Evolutionary conservation across 2,797 vertebrate genomes (phyloP), one percentile per base, ranked within the genome.

Genomic region (Hoplostethus atlanticus): DNA sequence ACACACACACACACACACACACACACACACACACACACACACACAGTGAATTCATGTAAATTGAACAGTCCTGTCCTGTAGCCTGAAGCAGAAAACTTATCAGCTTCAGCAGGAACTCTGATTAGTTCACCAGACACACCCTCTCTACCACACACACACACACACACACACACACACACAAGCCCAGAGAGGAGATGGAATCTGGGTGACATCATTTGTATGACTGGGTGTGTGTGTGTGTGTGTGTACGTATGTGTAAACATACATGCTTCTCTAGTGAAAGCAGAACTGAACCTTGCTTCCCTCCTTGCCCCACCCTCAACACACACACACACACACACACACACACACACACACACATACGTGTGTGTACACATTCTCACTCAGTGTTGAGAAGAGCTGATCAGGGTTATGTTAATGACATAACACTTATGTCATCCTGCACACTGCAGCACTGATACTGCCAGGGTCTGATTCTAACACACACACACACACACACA

Each of bases 201-300:
- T 75, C 55, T 63, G 44, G 53, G 55, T 83, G 78, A 84, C 75
- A 71, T 76, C 73, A 80, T 74, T 34, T 83, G 73, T 67, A 4
- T 63, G 52, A 38, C 38, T 67, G 54, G 52, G 31, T 31, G 55
- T 55, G 12, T 76, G 44, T 62, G 0, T 81, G 31, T 31, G 55
- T 55, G 12, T 76, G 44, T 62, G 0, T 81, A 34, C 6, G 34
- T 58, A 54, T 51, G 67, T 75, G 50, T 66, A 21, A 55, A 64
- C 55, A 71, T 52, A 6, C 17, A 28, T 28, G 52, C 13, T 47
- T 66, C 21, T 75, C 25, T 30, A 59, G 13, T 65, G 34, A 77
- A 77, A 74, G 36, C 61, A 64, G 44, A 59, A 31, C 16, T 48
- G 4, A 48, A 48, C 38, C 47, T 40, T 57, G 2, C 65, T 48